phyloP scores from a whole-genome alignment of 2,888 invertebrate species.

The Sesia bembeciformis region DNA sequence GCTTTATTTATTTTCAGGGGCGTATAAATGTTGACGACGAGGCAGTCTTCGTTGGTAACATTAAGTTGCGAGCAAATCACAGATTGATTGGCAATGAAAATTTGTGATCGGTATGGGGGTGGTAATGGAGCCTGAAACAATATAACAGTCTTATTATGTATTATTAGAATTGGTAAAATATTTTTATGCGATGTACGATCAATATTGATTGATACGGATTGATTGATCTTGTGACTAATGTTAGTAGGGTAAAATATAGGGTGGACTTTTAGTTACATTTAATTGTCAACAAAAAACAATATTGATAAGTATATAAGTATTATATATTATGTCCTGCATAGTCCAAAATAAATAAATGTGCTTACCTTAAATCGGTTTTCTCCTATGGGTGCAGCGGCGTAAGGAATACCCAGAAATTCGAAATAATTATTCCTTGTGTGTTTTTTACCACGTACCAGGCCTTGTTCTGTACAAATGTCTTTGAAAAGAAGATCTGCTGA shows the following conservation, averaged over 20 bases:
- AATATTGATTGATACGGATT: no score
- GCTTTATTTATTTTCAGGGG: background rate
- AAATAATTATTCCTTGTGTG: background rate
- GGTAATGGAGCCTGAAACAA: background rate
- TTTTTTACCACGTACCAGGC: background rate
- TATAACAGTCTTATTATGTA: no score
- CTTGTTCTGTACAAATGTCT: background rate
- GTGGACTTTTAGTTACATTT: no score
- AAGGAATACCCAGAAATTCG: background rate
- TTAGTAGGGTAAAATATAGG: no score
- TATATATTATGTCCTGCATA: no score
- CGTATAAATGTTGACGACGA: constrained; percentile 4
- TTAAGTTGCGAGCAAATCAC: background rate
- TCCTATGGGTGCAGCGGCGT: background rate
- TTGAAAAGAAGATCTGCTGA: background rate
- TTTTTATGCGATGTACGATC: no score
- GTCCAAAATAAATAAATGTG: background rate
- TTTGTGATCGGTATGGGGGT: background rate
- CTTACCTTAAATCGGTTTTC: background rate
- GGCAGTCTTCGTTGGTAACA: background rate
- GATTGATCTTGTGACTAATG: no score
- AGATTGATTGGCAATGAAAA: background rate
- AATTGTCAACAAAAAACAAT: no score
- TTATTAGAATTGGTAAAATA: no score
- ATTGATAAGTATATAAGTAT: no score